phyloP scores from a whole-genome alignment of 92 coral and sea anemone genomes.

The Paragorgia papillata region DNA sequence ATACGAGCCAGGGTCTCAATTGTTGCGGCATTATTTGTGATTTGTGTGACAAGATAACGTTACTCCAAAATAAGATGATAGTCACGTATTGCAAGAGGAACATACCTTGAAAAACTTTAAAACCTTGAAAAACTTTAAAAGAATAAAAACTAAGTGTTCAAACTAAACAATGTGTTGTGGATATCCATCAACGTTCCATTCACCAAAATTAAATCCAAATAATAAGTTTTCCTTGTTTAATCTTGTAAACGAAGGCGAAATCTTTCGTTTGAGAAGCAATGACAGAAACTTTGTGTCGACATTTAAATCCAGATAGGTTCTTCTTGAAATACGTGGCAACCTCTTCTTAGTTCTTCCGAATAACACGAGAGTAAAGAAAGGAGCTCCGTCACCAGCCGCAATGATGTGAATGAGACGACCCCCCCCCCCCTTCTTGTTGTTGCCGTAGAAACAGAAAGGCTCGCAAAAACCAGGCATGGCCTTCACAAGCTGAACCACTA shows the following conservation, averaged over 20 bases:
- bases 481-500: slow-evolving; percentile 45
- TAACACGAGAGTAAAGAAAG: slow-evolving; percentile 53
- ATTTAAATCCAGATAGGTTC: slow-evolving; percentile 33
- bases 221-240: slow-evolving; percentile 58
- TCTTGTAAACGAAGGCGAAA: slow-evolving; percentile 61
- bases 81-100: too few species aligned
- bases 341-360: slow-evolving; percentile 39
- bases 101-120: too few species aligned
- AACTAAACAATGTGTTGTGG: slow-evolving; percentile 54
- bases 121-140: too few species aligned
- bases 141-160: too few species aligned
- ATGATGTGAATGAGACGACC: slow-evolving; percentile 59
- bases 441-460: slow-evolving; percentile 50
- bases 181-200: slow-evolving; percentile 65
- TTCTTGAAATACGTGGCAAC: slow-evolving; percentile 57
- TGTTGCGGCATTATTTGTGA: too few species aligned
- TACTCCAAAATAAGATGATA: too few species aligned
- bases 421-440: slow-evolving; percentile 68
- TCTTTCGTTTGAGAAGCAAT: slow-evolving; percentile 56
- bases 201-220: slow-evolving; percentile 71
- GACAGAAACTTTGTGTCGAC: slow-evolving; percentile 34
- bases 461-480: slow-evolving; percentile 47
- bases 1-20: too few species aligned
- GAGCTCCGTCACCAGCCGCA: slow-evolving; percentile 63
- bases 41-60: too few species aligned